Evolutionary conservation across 1,140 invertebrate genomes (phyloP), one percentile per base, ranked within the genome.

Genomic region (Lepidotrigona ventralis): DNA sequence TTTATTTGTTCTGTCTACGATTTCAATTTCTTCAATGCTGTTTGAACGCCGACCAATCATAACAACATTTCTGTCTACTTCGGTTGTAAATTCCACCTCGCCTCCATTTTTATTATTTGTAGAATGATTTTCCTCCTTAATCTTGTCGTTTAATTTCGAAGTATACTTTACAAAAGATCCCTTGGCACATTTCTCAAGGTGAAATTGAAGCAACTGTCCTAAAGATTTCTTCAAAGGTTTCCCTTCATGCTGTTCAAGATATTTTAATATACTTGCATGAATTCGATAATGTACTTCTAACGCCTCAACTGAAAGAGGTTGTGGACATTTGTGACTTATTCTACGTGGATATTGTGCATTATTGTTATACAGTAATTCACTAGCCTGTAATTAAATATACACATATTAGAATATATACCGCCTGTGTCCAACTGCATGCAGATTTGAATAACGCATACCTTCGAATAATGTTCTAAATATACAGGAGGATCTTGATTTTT

Each of bases 251-350:
- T 96, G 95, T 90, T 98, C 96, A 56, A 99, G 93, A 92, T 96
- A 97, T 92, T 99, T 99, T 6, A 99, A 93, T 90, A 98, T 97
- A 66, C 96, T 96, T 0, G 97, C 96, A 92, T 99, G 97, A 66
- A 98, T 96, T 87, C 97, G 94, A 91, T 97, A 97, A 91, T 97
- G 96, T 14, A 97, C 95, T 94, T 99, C 98, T 29, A 99, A 93
- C 1, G 98, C 97, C 95, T 99, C 98, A n/a, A 99, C 96, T 9
- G 98, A 96, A 53, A 98, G 94, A 92, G 97, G 96, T 82, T 97
- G 96, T 0, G 98, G 97, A 92, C 95, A 96, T 88, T 96, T 97
- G 90, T 98, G 98, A 79, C 95, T 96, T 72, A 99, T 98, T 94
- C 97, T 97, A 39, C 95, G 95, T 0, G 98, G 98, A 95, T 99